These are phyloP conservation scores for Autographa gamma DNA, from an alignment of 2,888 invertebrate genomes.

Conservation along the genomic window DNA sequence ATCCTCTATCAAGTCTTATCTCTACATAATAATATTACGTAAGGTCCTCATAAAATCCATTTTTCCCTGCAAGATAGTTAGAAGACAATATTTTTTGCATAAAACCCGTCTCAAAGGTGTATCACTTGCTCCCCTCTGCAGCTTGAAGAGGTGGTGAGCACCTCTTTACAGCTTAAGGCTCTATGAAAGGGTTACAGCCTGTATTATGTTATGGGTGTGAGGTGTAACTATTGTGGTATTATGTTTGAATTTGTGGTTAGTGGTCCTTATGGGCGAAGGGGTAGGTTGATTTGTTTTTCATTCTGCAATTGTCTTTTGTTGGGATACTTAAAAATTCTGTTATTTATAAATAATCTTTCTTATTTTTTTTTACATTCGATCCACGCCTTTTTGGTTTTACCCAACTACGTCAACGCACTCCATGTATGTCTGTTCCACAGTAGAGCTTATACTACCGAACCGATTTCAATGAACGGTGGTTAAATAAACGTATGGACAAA, in stretches of 20 bases:
- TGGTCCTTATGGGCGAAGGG: not conserved
- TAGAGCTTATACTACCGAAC: too few species aligned
- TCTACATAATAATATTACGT: not conserved
- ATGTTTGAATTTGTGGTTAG: not conserved
- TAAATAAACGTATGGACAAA: too few species aligned
- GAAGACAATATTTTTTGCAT: not conserved
- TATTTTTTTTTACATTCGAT: too few species aligned
- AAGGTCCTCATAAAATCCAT: not conserved
- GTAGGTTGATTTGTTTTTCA: not conserved
- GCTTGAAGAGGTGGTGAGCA: constrained; percentile 27
- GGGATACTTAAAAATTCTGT: not conserved
- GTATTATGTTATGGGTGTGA: constrained; percentile 1
- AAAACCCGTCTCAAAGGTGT: constrained; percentile 21
- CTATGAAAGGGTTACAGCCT: constrained; percentile 20
- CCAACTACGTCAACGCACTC: too few species aligned
- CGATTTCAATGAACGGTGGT: too few species aligned
- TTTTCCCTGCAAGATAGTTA: constrained; percentile 13
- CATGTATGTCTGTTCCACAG: too few species aligned
- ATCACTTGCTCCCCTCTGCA: constrained; percentile 15
- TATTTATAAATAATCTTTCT: not conserved
- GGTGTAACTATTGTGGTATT: constrained; percentile 7
- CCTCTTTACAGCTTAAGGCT: constrained; percentile 18
- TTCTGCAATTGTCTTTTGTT: not conserved
- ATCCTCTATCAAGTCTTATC: not conserved
- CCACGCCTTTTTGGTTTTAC: too few species aligned